Conservation (phyloP, 2,888 invertebrate species). For the Plemyria rubiginata region DNA sequence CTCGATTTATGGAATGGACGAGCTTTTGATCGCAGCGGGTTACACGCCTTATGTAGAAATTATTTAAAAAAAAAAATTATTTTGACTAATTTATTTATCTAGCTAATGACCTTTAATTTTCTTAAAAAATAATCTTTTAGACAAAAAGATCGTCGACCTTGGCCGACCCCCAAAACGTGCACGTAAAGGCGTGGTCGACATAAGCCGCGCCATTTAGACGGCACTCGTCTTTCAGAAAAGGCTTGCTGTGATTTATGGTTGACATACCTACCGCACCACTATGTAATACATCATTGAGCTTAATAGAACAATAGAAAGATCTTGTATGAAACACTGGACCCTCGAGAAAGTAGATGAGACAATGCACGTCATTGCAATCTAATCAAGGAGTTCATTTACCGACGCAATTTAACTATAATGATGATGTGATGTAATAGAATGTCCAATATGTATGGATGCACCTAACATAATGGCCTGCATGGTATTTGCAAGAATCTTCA, state of each 20-base stretch:
- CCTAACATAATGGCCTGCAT: background rate
- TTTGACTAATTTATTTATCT: too few species aligned
- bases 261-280: background rate
- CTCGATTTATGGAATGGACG: too few species aligned
- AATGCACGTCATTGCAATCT: slow-evolving; percentile 3
- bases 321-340: slow-evolving; percentile 13
- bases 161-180: too few species aligned
- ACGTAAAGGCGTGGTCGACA: too few species aligned
- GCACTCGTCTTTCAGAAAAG: background rate
- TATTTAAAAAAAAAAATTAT: too few species aligned
- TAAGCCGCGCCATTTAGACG: background rate
- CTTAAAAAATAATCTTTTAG: too few species aligned
- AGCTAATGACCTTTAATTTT: too few species aligned
- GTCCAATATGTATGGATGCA: background rate
- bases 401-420: slow-evolving; percentile 6
- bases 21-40: too few species aligned
- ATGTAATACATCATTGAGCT: slow-evolving; percentile 20
- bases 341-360: slow-evolving; percentile 26
- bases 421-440: background rate
- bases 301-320: slow-evolving; percentile 14
- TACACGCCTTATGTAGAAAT: too few species aligned
- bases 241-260: slow-evolving; percentile 29
- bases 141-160: too few species aligned
- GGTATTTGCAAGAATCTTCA: background rate
- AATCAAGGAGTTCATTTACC: slow-evolving; percentile 5